Evolutionary conservation across 2,888 invertebrate genomes (phyloP), one percentile per base, ranked within the genome.

Genomic region (Dynastes maya): DNA sequence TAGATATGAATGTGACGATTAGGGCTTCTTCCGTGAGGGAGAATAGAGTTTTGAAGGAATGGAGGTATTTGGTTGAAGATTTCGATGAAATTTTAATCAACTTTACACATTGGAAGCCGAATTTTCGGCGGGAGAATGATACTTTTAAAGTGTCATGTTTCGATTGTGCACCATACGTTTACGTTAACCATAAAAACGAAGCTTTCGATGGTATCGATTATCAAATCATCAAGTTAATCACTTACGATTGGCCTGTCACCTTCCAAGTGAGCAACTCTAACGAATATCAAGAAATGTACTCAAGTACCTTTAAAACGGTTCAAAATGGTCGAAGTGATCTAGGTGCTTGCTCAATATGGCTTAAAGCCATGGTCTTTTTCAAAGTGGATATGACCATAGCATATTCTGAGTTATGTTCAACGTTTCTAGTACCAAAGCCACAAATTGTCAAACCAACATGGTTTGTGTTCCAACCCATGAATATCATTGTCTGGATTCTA

Each of bases 351-450:
- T 78, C 76, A 11, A 58, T 67, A 3, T 78, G 78, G 78, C 32
- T 68, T 8, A 16, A 32, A 8, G 58, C 29, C 13, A 37, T 45
- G 5, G 32, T 16, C 11, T 16, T 11, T 22, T 4, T 27, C 8
- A 22, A 45, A 5, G 16, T 76, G 0, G 76, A 76, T 63, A 53
- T 71, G 22, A 74, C 70, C 5, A n/a, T 45, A 3, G 51, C 80
- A 13, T 78, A 78, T 51, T 70, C 64, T 11, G 70, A 76, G 53
- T 55, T 76, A 5, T 83, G 83, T 63, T 74, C 76, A 6, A 83
- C 83, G 4, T 82, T 83, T 74, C 37, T 83, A 32, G 83, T 82
- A 51, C 82, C 81, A 2, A 82, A 82, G 76, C 82, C 83, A 0
- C 65, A 78, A 40, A 22, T 80, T 0, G 70, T 81, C 27, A 68